Percentiles rank a stretch among this genome's conserved stretches.
phyloP scores from a whole-genome alignment of 2,888 invertebrate genomes.

The Salticus scenicus region DNA sequence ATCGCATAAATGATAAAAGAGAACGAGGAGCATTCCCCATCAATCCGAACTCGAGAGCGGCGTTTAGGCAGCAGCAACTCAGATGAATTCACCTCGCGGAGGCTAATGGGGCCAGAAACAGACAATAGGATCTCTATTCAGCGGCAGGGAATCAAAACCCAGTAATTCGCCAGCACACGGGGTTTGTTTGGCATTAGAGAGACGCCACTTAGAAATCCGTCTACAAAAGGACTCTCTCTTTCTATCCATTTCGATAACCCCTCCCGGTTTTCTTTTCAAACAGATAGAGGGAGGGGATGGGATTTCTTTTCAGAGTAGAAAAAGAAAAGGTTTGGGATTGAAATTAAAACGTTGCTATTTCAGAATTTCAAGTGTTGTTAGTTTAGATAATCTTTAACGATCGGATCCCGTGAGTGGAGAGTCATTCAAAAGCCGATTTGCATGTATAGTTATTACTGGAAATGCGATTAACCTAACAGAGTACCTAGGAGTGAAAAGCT shows the following conservation, averaged over 20 bases:
- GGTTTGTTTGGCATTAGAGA: conserved; percentile 61
- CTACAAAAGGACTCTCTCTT: conserved; percentile 48
- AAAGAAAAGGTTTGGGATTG: conserved; percentile 35
- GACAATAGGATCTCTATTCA: conserved; percentile 57
- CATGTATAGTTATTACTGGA: neutral
- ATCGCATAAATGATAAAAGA: conserved; percentile 66
- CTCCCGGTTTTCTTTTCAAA: conserved; percentile 26
- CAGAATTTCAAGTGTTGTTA: neutral
- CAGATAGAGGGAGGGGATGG: conserved; percentile 12
- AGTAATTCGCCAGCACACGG: conserved; percentile 57
- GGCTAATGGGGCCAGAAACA: conserved; percentile 59
- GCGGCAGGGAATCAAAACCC: conserved; percentile 61
- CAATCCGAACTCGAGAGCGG: conserved; percentile 33
- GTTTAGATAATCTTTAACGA: neutral
- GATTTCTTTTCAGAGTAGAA: conserved; percentile 30
- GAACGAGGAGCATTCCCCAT: conserved; percentile 30
- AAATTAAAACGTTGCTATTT: conserved; percentile 33
- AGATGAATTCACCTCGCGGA: conserved; percentile 54
- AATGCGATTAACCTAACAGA: neutral
- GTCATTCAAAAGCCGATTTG: neutral
- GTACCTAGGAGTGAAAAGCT: neutral
- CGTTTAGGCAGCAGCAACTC: conserved; percentile 42
- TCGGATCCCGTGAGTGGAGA: neutral
- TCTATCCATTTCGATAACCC: conserved; percentile 33
- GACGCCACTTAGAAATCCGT: conserved; percentile 52